Conservation (phyloP, 2,797 vertebrate genomes). For the Alosa sapidissima region DNA sequence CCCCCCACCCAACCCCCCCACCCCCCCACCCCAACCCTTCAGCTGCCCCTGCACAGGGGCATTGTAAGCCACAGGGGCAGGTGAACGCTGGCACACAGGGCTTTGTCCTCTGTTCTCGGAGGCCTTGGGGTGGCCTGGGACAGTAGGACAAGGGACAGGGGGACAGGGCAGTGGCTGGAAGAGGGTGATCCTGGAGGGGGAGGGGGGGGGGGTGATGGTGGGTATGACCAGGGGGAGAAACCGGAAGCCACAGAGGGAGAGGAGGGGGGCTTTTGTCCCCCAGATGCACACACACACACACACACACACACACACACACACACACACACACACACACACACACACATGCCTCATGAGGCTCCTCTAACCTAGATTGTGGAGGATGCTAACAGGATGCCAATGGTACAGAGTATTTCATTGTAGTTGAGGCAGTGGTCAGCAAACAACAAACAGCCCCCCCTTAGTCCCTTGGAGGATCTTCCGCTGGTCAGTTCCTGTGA, state of each 20-base stretch:
- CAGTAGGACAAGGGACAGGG: background rate
- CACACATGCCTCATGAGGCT: background rate
- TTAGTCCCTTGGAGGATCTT: background rate
- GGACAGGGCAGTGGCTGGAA: background rate
- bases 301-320: background rate
- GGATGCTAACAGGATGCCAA: no score
- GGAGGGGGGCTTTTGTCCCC: background rate
- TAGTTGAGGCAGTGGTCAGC: background rate
- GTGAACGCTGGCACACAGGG: background rate
- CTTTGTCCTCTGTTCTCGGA: background rate
- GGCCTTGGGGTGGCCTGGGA: background rate
- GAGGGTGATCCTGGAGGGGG: background rate
- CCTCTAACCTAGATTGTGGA: constrained; percentile 29
- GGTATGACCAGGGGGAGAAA: background rate
- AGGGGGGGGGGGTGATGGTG: no score
- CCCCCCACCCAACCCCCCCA: background rate
- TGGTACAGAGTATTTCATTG: no score
- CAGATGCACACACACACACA: background rate
- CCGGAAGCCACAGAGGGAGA: background rate
- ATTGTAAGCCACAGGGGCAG: background rate
- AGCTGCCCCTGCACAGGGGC: background rate
- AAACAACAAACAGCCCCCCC: constrained; percentile 23
- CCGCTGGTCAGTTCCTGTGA: constrained; percentile 22
- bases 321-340: background rate
- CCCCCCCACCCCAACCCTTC: background rate